Evolutionary conservation across 2,888 invertebrate genomes (phyloP), one percentile per base, ranked within the genome.

Genomic region (Mesorhabditis spiculigera): DNA sequence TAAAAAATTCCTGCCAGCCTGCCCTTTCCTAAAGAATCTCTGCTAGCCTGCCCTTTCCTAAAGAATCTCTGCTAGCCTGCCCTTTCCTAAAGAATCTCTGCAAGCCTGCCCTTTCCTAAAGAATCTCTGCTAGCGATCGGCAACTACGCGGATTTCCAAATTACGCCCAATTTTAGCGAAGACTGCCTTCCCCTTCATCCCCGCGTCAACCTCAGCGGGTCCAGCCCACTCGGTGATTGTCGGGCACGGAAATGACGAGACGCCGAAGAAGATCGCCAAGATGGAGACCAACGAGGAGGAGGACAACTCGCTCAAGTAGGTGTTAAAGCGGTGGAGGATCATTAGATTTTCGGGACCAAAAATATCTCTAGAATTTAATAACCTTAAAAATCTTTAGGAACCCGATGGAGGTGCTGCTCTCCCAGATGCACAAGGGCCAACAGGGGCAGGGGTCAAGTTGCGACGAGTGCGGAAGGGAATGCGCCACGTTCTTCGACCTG

Each of bases 401-500:
- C n/a, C n/a, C 58, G 8, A n/a, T 50, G 10, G 58, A 50, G 10
- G 8, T 50, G 10, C n/a, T 50, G 58, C n/a, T 50, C 8, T 10
- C 58, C 58, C n/a, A 10, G n/a, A 50, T 50, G 58, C 58, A n/a
- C 58, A n/a, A n/a, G 58, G n/a, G 10, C n/a, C n/a, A 28, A 28
- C 28, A 28, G 28, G 28, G 28, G 28, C 28, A 28, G 28, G 28
- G 8, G n/a, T 50, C 58, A n/a, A 64, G 42, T 41, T 75, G 75
- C 68, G 65, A 67, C 50, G 69, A 73, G 41, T 76, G 76, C 62
- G 69, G 68, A 4, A 61, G 65, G 13, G 63, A 67, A 13, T 75
- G 65, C 68, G 67, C 45, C 16, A 70, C 50, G 41, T 5, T 68
- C 5, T 58, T 76, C 50, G 66, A 45, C 10, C 45, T 76, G 43